phyloP scores from a whole-genome alignment of 2,888 invertebrate species.

The Caradrina kadenii region DNA sequence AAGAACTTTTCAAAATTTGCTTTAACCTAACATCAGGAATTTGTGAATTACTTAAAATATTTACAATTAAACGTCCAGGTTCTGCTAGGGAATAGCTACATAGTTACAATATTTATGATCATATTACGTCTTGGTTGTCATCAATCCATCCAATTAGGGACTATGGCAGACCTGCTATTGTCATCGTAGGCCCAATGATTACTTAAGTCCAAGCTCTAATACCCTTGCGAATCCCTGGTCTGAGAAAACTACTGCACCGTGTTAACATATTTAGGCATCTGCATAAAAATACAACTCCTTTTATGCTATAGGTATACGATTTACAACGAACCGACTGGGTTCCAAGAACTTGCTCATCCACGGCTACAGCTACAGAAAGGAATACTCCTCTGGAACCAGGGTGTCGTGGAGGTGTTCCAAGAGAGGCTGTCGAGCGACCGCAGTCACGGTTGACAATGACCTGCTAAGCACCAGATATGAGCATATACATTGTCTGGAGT shows the following conservation, averaged over 20 bases:
- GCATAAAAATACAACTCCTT: conserved; percentile 18
- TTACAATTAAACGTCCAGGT: neutral
- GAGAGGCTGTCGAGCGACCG: conserved; percentile 64
- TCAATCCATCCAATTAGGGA: neutral
- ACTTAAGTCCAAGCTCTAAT: neutral
- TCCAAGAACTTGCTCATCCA: conserved; percentile 44
- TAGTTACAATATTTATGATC: neutral
- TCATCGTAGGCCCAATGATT: neutral
- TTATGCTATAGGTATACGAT: conserved; percentile 55
- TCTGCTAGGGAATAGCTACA: neutral
- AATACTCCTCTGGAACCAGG: conserved; percentile 53
- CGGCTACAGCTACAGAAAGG: conserved; percentile 54
- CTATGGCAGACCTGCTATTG: neutral
- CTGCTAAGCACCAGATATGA: conserved; percentile 38
- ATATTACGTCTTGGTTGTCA: neutral
- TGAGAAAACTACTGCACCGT: too few species aligned
- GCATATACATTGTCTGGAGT: conserved; percentile 40
- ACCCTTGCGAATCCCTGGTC: too few species aligned
- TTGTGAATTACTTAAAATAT: neutral
- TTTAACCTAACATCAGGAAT: neutral
- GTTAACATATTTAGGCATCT: neutral
- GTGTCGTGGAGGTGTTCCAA: conserved; percentile 66
- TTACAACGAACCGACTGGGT: conserved; percentile 55
- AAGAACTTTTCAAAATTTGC: neutral
- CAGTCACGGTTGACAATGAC: conserved; percentile 48